Percentiles rank a stretch among this genome's conserved stretches.
These are phyloP conservation scores for Diglossa cyanea DNA, from an alignment of 2,797 vertebrate species.

Conservation along the genomic window DNA sequence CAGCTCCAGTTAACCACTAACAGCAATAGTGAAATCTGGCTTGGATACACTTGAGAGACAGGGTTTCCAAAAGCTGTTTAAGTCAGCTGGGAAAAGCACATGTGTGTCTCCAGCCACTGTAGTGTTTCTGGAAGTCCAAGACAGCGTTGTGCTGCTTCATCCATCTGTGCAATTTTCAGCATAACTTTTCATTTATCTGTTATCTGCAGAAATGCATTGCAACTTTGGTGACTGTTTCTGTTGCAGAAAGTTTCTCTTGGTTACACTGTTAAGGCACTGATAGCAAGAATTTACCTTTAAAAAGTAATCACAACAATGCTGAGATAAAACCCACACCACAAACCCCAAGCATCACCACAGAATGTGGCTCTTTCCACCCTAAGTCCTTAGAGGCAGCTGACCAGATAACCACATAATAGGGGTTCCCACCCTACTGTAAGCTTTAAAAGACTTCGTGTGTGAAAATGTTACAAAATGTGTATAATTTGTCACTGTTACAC, in stretches of 20 bases:
- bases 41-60: neutral
- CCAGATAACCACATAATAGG: conserved; percentile 48
- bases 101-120: neutral
- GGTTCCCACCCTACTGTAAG: neutral
- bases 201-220: neutral
- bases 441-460: neutral
- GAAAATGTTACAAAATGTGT: neutral
- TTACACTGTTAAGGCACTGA: neutral
- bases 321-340: conserved; percentile 41
- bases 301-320: neutral
- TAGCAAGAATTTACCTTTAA: conserved; percentile 16
- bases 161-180: neutral
- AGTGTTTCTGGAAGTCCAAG: neutral
- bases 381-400: neutral
- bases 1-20: neutral
- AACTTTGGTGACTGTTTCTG: neutral
- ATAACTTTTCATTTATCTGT: neutral
- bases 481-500: neutral
- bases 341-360: neutral
- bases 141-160: neutral
- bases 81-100: neutral
- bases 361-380: neutral
- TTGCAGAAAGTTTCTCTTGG: neutral
- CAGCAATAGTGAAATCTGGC: neutral
- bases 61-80: neutral